Percentiles rank a stretch among this genome's conserved stretches.
Evolutionary conservation across 2,113 vertebrate genomes (phyloP).

Genomic region (Lates calcarifer): DNA sequence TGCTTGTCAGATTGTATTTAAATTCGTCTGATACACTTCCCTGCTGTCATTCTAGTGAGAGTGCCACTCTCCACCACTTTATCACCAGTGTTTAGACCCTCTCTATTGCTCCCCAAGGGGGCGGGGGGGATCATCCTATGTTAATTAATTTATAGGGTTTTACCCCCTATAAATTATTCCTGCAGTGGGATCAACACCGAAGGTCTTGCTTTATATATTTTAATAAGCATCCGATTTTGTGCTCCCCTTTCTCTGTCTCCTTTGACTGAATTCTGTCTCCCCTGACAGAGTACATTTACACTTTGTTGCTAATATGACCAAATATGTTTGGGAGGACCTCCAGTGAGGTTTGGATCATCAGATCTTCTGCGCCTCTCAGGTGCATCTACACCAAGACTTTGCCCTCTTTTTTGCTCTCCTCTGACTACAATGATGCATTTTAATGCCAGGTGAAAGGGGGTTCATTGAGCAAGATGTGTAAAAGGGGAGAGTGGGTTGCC

Average conservation of each 20-base stretch:
- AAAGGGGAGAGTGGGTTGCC: conserved; percentile 31
- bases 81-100: conserved; percentile 12
- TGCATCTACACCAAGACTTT: background rate
- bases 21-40: background rate
- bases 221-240: conserved; percentile 38
- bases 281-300: conserved; percentile 9
- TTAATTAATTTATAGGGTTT: conserved; percentile 36
- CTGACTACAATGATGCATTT: conserved; percentile 30
- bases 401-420: background rate
- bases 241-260: conserved; percentile 17
- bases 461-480: conserved; percentile 13
- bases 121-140: background rate
- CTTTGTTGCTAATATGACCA: conserved; percentile 34
- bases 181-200: conserved; percentile 8
- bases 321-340: background rate
- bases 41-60: background rate
- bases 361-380: conserved; percentile 7
- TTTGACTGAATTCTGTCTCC: background rate
- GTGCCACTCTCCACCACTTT: background rate
- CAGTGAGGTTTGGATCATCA: conserved; percentile 3
- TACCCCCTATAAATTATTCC: conserved; percentile 34
- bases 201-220: conserved; percentile 27
- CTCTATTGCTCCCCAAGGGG: background rate
- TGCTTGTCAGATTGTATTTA: conserved; percentile 10
- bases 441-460: conserved; percentile 20